These are phyloP conservation scores for Chionodraco myersi DNA, from an alignment of 2,113 vertebrate genomes.

Conservation along the genomic window DNA sequence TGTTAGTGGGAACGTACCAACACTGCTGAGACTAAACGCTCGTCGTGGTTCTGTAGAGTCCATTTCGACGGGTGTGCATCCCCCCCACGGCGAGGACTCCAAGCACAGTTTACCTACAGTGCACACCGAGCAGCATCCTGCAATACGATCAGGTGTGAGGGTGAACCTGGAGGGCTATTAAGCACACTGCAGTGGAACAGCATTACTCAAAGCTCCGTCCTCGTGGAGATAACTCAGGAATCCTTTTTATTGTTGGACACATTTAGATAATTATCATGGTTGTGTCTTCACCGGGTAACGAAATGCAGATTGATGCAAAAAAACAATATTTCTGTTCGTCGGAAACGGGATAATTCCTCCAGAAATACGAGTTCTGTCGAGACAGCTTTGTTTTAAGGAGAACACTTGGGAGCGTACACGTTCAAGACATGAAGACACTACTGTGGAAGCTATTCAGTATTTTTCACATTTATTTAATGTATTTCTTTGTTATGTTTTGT, in stretches of 20 bases:
- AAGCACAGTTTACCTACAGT: constrained; percentile 13
- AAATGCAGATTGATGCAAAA: too few relatives aligned
- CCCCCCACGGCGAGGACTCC: neutral
- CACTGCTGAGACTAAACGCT: neutral
- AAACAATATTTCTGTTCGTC: too few relatives aligned
- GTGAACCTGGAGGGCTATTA: constrained; percentile 25
- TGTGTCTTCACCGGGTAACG: too few relatives aligned
- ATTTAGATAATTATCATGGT: neutral
- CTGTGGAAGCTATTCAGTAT: too few relatives aligned
- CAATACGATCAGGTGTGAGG: constrained; percentile 15
- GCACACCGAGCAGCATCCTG: constrained; percentile 1
- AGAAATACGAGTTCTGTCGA: too few relatives aligned
- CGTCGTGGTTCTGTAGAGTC: neutral
- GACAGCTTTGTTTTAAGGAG: too few relatives aligned
- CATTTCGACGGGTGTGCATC: neutral
- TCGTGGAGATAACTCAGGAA: constrained; percentile 9
- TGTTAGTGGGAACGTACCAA: neutral
- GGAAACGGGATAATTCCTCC: too few relatives aligned
- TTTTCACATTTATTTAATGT: too few relatives aligned
- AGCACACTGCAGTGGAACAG: constrained; percentile 18
- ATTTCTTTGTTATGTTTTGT: too few relatives aligned
- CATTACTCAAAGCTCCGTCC: constrained; percentile 31
- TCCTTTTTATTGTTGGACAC: neutral
- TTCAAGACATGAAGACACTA: too few relatives aligned
- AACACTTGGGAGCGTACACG: too few relatives aligned